Evolutionary conservation across 2,113 vertebrate genomes (phyloP).

Genomic region (Tringa solitaria): DNA sequence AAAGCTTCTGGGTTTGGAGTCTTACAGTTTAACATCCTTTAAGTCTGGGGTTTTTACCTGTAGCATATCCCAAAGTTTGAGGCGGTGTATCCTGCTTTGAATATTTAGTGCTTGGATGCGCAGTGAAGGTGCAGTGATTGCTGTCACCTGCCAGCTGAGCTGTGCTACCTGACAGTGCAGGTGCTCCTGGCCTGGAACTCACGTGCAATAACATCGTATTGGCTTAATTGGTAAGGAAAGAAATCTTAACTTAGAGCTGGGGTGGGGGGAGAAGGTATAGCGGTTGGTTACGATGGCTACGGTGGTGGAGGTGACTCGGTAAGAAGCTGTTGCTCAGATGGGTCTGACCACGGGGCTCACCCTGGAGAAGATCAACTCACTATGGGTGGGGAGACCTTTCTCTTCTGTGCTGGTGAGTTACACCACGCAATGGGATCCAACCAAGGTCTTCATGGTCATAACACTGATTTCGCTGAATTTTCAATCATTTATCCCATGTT

Average conservation of each 20-base stretch:
- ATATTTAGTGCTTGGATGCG: accelerated
- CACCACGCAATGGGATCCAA: not conserved
- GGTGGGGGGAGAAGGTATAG: not conserved
- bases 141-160: not conserved
- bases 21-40: not conserved
- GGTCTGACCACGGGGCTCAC: not conserved
- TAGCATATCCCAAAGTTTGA: not conserved
- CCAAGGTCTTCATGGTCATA: not conserved
- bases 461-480: not conserved
- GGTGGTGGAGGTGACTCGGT: not conserved
- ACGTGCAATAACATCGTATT: not conserved
- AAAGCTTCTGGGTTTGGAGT: not conserved
- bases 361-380: not conserved
- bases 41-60: not conserved
- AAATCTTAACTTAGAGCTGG: not conserved
- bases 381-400: not conserved
- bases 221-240: not conserved
- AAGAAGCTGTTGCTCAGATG: not conserved
- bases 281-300: not conserved
- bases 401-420: not conserved
- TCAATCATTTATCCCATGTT: not conserved
- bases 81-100: not conserved
- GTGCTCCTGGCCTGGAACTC: not conserved
- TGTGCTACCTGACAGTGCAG: not conserved
- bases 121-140: not conserved